Conservation (phyloP, 2,113 vertebrate genomes). For the Nettapus auritus region DNA sequence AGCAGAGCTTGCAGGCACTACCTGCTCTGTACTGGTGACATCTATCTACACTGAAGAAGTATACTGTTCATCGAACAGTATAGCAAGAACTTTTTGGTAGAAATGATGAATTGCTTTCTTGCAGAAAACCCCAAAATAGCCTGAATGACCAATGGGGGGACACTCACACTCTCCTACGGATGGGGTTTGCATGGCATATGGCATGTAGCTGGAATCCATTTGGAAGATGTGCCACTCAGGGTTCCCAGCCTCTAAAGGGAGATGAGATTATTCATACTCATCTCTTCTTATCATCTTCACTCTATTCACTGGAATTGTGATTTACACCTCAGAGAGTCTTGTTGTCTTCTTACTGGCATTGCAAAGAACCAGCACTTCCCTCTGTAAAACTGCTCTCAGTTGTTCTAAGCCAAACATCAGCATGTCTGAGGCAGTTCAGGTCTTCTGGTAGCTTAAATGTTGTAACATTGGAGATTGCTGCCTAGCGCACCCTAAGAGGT, state of each 20-base stretch:
- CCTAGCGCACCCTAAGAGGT: accelerated
- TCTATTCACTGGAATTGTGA: neutral
- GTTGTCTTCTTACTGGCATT: neutral
- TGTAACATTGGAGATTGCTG: neutral
- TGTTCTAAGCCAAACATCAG: neutral
- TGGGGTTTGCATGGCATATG: neutral
- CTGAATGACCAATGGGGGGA: neutral
- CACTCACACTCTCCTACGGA: neutral
- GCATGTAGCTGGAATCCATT: neutral
- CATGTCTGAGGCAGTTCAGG: neutral
- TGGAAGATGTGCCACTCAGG: neutral
- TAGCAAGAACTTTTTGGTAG: neutral
- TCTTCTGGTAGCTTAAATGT: too few relatives aligned
- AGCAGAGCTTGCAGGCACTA: neutral
- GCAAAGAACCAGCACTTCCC: neutral
- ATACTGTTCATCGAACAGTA: too few relatives aligned
- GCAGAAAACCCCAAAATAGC: neutral
- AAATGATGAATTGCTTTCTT: neutral
- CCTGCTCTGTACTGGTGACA: neutral
- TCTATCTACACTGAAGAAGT: accelerated
- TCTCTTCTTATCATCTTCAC: neutral
- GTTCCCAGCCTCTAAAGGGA: neutral
- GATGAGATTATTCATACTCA: neutral
- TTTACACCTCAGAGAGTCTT: too few relatives aligned
- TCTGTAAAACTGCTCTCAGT: neutral